Evolutionary conservation across 2,888 invertebrate species (phyloP).

Genomic region (Meghimatium bilineatum): DNA sequence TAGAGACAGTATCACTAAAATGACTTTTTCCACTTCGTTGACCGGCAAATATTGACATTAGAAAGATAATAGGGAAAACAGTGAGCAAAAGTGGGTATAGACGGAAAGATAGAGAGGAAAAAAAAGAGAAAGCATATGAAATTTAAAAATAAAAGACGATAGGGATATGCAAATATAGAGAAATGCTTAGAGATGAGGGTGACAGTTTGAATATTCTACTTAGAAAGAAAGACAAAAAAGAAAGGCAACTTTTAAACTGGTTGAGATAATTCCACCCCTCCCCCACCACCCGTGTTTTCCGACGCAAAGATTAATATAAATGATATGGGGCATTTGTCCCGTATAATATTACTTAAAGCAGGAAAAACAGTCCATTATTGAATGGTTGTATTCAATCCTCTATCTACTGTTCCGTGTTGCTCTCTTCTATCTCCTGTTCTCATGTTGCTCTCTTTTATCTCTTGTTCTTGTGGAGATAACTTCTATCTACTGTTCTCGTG

Average conservation of each 20-base stretch:
- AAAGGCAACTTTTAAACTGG: neutral
- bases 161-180: neutral
- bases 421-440: too few relatives aligned
- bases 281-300: too few relatives aligned
- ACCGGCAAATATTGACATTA: too few relatives aligned
- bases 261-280: conserved; percentile 13
- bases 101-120: neutral
- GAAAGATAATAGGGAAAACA: neutral
- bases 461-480: too few relatives aligned
- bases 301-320: neutral
- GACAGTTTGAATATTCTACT: neutral
- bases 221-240: neutral
- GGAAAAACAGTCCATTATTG: neutral
- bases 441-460: too few relatives aligned
- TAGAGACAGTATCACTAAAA: too few relatives aligned
- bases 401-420: too few relatives aligned
- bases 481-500: too few relatives aligned
- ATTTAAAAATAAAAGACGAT: neutral
- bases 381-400: conserved; percentile 15
- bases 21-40: too few relatives aligned
- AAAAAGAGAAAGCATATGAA: neutral
- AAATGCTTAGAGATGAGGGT: neutral
- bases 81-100: conserved; percentile 7
- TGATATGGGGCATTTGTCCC: conserved; percentile 6
- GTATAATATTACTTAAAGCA: conserved; percentile 3